These are phyloP conservation scores for Habroteleia sp. DNA, from an alignment of 2,888 invertebrate species.

Conservation along the genomic window DNA sequence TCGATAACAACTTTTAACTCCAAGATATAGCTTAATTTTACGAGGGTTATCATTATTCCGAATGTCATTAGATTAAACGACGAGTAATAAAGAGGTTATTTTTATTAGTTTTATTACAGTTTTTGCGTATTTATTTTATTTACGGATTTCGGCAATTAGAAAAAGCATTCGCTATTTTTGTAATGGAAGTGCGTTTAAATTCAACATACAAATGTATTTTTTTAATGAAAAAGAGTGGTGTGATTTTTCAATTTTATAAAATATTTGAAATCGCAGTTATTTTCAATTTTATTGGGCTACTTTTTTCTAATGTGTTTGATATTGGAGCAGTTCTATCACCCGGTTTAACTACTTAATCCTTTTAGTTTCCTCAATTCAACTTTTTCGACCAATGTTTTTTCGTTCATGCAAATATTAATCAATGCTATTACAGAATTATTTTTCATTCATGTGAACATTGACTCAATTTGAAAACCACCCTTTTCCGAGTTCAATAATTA, in stretches of 20 bases:
- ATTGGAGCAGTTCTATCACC: conserved; percentile 11
- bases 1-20: conserved; percentile 2
- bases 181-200: no score
- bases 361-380: conserved; percentile 31
- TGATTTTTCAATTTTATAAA: no score
- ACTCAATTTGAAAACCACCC: conserved; percentile 16
- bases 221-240: no score
- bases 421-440: conserved; percentile 20
- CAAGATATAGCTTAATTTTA: neutral
- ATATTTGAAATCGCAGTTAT: no score
- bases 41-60: neutral
- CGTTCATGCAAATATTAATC: conserved; percentile 17
- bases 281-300: no score
- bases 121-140: no score
- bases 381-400: conserved; percentile 27
- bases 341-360: conserved; percentile 36
- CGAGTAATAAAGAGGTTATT: neutral
- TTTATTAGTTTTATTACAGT: no score
- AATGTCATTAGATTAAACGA: neutral
- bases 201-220: no score
- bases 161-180: no score
- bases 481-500: no score
- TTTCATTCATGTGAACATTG: conserved; percentile 7
- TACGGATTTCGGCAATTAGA: no score
- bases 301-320: conserved; percentile 2